phyloP scores from a whole-genome alignment of 2,888 invertebrate genomes.

The Druceiella hillmani region DNA sequence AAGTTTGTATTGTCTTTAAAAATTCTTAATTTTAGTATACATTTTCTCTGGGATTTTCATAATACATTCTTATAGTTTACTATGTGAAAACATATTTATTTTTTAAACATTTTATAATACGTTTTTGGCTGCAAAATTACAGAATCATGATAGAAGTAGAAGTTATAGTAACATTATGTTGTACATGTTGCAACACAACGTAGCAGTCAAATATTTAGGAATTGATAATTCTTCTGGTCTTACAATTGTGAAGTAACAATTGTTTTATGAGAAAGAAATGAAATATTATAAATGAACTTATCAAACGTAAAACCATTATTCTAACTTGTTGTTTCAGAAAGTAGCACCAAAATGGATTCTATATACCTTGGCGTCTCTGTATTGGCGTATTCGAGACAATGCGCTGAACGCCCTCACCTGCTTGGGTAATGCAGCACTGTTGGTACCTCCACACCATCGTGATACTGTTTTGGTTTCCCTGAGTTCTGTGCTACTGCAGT shows the following conservation, averaged over 20 bases:
- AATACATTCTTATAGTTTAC: conserved; percentile 14
- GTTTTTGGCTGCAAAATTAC: too few species aligned
- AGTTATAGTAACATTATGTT: too few species aligned
- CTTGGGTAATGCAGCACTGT: conserved; percentile 55
- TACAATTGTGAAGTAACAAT: too few species aligned
- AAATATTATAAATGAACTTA: too few species aligned
- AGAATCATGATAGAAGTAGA: too few species aligned
- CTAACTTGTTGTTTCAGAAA: conserved; percentile 46
- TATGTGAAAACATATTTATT: too few species aligned
- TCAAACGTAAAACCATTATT: conserved; percentile 3
- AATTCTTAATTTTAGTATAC: conserved; percentile 2
- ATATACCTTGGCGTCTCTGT: conserved; percentile 66
- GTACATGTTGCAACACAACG: too few species aligned
- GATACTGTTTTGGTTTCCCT: conserved; percentile 66
- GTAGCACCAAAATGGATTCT: conserved; percentile 69
- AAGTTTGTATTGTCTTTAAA: too few species aligned
- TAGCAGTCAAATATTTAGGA: too few species aligned
- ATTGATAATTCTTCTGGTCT: too few species aligned
- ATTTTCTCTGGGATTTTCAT: neutral
- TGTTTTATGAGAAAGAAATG: too few species aligned
- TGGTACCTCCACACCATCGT: conserved; percentile 51
- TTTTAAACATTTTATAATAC: too few species aligned
- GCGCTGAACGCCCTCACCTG: conserved; percentile 65
- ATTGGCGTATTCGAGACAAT: conserved; percentile 72
- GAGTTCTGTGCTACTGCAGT: conserved; percentile 62